A percentile compares a stretch with the other conserved stretches of the same genome.
phyloP scores from a whole-genome alignment of 2,113 vertebrate genomes.

The human region DNA sequence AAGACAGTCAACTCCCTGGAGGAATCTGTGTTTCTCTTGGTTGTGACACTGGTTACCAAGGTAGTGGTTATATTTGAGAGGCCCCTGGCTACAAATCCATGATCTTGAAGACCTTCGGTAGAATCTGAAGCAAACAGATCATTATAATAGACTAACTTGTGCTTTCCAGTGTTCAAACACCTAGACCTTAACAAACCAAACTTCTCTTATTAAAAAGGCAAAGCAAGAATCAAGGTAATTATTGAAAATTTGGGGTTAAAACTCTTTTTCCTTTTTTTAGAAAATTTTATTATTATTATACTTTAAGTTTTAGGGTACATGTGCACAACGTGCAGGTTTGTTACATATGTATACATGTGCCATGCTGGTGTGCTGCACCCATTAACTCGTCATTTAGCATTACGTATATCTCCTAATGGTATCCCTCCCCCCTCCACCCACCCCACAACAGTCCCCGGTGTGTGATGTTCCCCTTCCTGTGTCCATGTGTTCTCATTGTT shows the following conservation, averaged over 20 bases:
- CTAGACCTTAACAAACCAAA: background rate
- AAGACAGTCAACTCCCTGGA: background rate
- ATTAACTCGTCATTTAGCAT: no score
- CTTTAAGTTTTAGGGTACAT: no score
- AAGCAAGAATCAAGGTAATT: background rate
- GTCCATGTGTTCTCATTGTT: no score
- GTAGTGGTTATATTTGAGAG: constrained; percentile 29
- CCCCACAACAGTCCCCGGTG: no score
- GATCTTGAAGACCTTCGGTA: background rate
- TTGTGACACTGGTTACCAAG: background rate
- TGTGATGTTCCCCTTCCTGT: no score
- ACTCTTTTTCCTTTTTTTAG: constrained; percentile 2
- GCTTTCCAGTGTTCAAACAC: background rate
- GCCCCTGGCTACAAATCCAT: background rate
- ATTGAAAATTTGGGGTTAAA: background rate
- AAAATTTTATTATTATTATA: background rate
- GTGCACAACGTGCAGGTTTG: no score
- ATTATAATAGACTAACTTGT: background rate
- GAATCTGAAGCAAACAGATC: constrained; percentile 6
- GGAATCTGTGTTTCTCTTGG: background rate
- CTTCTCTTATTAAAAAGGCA: background rate
- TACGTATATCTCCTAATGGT: no score
- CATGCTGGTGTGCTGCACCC: no score
- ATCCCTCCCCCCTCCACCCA: no score
- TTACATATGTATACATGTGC: no score